Percentiles rank a stretch among this genome's conserved stretches.
Conservation (phyloP, 2,113 vertebrate species). For the Heterochromis multidens region DNA sequence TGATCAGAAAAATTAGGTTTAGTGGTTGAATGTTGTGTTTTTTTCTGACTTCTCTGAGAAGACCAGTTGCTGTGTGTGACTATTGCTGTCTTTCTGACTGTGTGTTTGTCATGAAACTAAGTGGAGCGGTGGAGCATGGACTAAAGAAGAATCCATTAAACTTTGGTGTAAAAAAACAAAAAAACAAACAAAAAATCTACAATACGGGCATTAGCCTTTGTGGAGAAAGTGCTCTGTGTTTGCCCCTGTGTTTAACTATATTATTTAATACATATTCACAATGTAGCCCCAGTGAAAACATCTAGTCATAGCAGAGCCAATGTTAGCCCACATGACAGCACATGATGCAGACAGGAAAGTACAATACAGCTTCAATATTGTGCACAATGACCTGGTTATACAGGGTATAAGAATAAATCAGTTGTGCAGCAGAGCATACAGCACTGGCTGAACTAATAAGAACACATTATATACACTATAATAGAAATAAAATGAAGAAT, state of each 20-base stretch:
- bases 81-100: background rate
- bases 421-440: background rate
- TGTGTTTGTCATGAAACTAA: background rate
- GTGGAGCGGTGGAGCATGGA: background rate
- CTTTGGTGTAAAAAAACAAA: background rate
- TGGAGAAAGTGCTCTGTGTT: rapidly evolving
- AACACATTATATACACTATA: background rate
- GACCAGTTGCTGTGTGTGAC: too few relatives aligned
- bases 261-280: background rate
- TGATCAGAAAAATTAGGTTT: background rate
- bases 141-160: background rate
- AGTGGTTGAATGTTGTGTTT: background rate
- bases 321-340: background rate
- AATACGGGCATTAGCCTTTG: background rate
- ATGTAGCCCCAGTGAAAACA: background rate
- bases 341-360: background rate
- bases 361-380: background rate
- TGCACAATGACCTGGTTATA: background rate
- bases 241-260: background rate
- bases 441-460: background rate
- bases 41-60: background rate
- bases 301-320: background rate
- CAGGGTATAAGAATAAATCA: background rate
- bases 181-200: too few relatives aligned
- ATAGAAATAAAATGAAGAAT: background rate